Conservation (phyloP, 1,140 invertebrate species). For the Diorhabda carinulata region DNA sequence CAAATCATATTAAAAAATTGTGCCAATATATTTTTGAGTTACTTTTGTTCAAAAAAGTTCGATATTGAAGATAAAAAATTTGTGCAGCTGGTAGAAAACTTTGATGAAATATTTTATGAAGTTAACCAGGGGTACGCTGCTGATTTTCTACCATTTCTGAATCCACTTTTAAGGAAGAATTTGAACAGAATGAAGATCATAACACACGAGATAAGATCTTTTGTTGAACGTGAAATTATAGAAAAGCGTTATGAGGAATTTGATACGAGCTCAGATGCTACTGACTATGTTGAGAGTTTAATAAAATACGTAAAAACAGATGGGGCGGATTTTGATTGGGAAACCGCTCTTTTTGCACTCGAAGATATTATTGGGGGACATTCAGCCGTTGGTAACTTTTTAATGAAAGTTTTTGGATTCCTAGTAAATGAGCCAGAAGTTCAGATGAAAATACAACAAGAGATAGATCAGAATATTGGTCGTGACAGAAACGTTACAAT, state of each 20-base stretch:
- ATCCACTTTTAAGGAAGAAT: conserved; percentile 65
- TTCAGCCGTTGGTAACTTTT: conserved; percentile 74
- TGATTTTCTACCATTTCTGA: conserved; percentile 79
- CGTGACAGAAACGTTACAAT: conserved; percentile 32
- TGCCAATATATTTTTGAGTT: conserved; percentile 77
- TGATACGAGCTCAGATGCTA: conserved; percentile 52
- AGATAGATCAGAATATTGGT: conserved; percentile 56
- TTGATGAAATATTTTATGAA: conserved; percentile 84
- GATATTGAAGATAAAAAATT: conserved; percentile 61
- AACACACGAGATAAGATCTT: conserved; percentile 65
- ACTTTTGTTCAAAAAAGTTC: conserved; percentile 75
- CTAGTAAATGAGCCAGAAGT: conserved; percentile 53
- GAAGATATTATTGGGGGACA: conserved; percentile 86
- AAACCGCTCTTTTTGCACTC: conserved; percentile 70
- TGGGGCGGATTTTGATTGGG: conserved; percentile 51
- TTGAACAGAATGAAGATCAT: conserved; percentile 61
- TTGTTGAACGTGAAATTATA: conserved; percentile 69
- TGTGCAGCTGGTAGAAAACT: conserved; percentile 59
- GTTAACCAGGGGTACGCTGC: conserved; percentile 83
- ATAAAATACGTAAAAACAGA: conserved; percentile 53
- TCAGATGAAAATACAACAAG: conserved; percentile 62
- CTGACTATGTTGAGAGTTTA: conserved; percentile 72
- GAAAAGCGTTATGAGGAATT: conserved; percentile 54
- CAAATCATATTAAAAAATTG: conserved; percentile 61
- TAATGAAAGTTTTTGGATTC: conserved; percentile 58